Evolutionary conservation across 1,140 invertebrate species (phyloP), one percentile per base, ranked within the genome.

Genomic region (Lepidurus arcticus): DNA sequence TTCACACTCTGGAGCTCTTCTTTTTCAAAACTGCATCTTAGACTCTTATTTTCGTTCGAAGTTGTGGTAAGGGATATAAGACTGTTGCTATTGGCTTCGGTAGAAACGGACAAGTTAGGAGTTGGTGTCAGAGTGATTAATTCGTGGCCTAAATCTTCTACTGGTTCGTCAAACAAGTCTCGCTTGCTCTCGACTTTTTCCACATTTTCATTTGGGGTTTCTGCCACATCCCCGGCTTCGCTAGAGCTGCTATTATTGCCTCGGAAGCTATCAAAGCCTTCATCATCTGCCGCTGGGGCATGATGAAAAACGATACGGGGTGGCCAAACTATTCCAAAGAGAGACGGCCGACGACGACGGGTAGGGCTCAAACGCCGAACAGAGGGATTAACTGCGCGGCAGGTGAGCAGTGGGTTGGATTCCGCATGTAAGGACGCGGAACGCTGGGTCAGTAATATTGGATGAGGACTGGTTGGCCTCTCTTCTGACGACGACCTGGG

Each of bases 201-300:
- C 4, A 80, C 81, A 8, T 78, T 65, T 65, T 21, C 21, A 21
- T 65, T 65, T 65, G 0, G 53, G 21, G 53, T 65, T 42, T 82
- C 81, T 34, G 83, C 76, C 21, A 79, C 81, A 34, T 81, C 80
- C 74, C 82, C 82, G 13, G 81, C 79, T 42, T 82, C 80, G 21
- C 81, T 81, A 44, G 79, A 80, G 79, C 78, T 80, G 6, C 92
- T 93, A 80, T 90, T 91, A 24, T 78, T 77, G 73, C 78, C 79
- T 83, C 92, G 93, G n/a, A 94, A 86, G 83, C 92, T 94, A 85
- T 94, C 93, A 84, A 94, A 94, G 16, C 92, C 92, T 84, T 94
- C 92, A 82, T 94, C 93, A 73, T 93, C 92, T 47, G 78, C 78
- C n/a, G 81, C 76, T 43, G 26, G 24, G 13, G n/a, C 47, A n/a